A percentile compares a stretch with the other conserved stretches of the same genome.
These are phyloP conservation scores for Sebastes kiyomatsui DNA, from an alignment of 2,797 vertebrate species.

Conservation along the genomic window DNA sequence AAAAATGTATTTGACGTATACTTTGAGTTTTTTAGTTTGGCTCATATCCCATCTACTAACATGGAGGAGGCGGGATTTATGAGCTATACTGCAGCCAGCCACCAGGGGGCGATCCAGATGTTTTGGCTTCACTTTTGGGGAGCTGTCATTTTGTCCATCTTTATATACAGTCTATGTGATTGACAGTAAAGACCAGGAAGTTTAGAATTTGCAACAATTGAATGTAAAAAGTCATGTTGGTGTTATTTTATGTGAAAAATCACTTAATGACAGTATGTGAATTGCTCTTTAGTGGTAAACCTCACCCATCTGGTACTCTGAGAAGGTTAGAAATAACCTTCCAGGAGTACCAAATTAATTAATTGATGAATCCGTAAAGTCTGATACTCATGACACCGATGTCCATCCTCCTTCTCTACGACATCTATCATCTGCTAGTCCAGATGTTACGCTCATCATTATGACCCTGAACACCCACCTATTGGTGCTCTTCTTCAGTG, in stretches of 20 bases:
- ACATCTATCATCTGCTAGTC: background rate
- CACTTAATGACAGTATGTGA: background rate
- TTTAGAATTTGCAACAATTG: background rate
- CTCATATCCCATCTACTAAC: too few relatives aligned
- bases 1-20: too few relatives aligned
- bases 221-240: background rate
- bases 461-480: constrained; percentile 83
- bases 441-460: background rate
- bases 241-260: background rate
- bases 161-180: too few relatives aligned
- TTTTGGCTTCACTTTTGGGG: too few relatives aligned
- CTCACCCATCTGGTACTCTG: background rate
- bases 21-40: too few relatives aligned
- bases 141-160: too few relatives aligned
- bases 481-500: constrained; percentile 92
- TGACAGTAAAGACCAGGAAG: background rate
- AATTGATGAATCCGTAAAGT: background rate
- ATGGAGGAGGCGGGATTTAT: too few relatives aligned
- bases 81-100: too few relatives aligned
- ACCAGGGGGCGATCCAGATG: too few relatives aligned
- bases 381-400: constrained; percentile 46
- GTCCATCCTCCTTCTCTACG: constrained; percentile 5
- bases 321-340: background rate
- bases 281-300: background rate
- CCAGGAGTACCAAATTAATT: background rate